Evolutionary conservation across 2,113 vertebrate species (phyloP).

Genomic region (Macrotus californicus): DNA sequence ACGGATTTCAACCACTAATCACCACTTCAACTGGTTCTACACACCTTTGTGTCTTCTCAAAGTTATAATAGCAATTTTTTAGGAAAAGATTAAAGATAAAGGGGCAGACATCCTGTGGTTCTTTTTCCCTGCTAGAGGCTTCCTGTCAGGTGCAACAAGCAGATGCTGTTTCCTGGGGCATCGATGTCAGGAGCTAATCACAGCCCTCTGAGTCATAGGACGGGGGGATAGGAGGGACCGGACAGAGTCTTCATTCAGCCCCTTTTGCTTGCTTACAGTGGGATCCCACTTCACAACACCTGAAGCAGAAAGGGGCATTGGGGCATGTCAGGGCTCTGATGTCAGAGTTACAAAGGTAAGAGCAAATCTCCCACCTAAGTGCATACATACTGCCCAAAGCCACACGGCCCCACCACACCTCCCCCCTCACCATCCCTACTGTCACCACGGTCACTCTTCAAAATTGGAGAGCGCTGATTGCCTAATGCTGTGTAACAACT

Average conservation of each 20-base stretch:
- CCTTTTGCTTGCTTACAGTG: neutral
- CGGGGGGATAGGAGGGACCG: neutral
- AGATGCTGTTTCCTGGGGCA: neutral
- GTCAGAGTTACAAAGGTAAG: neutral
- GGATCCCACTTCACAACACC: neutral
- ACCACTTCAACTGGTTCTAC: neutral
- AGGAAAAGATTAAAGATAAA: slow-evolving; percentile 23
- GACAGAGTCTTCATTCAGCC: neutral
- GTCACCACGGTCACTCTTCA: neutral
- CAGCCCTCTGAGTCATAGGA: neutral
- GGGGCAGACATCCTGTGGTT: neutral
- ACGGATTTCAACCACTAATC: slow-evolving; percentile 23
- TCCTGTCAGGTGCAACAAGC: neutral
- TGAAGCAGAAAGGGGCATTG: neutral
- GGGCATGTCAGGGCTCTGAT: neutral
- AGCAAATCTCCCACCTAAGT: neutral
- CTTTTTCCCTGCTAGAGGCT: neutral
- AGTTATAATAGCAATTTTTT: neutral
- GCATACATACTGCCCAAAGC: neutral
- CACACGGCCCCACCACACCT: neutral
- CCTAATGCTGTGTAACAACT: neutral
- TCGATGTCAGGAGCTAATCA: neutral
- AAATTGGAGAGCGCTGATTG: neutral
- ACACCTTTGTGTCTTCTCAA: neutral
- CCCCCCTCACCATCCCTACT: neutral